Conservation (phyloP, 2,888 invertebrate species). For the Stenolophus ochropezus region DNA sequence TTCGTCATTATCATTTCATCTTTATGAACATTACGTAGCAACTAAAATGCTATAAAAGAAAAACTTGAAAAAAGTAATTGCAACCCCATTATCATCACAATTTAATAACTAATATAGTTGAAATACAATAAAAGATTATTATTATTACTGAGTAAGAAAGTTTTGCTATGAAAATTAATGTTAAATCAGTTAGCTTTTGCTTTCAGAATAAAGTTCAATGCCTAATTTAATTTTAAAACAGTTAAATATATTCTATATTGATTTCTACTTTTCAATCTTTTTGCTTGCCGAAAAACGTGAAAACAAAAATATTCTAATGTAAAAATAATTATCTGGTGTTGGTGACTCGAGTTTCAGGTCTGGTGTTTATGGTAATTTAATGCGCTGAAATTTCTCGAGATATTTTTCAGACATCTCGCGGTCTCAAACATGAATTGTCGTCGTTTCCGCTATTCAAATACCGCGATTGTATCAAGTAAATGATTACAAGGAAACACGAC, state of each 20-base stretch:
- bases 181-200: too few relatives aligned
- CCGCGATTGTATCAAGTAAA: slow-evolving; percentile 48
- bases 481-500: slow-evolving; percentile 41
- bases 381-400: slow-evolving; percentile 8
- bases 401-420: slow-evolving; percentile 20
- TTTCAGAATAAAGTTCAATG: too few relatives aligned
- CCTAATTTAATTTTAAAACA: not conserved
- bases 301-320: slow-evolving; percentile 17
- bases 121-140: too few relatives aligned
- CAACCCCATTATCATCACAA: too few relatives aligned
- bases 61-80: too few relatives aligned
- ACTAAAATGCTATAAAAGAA: too few relatives aligned
- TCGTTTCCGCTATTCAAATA: slow-evolving; percentile 40
- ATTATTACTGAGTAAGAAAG: too few relatives aligned
- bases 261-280: not conserved
- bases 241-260: not conserved
- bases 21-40: too few relatives aligned
- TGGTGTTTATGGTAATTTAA: slow-evolving; percentile 38
- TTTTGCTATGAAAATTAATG: too few relatives aligned
- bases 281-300: not conserved
- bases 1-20: too few relatives aligned
- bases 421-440: slow-evolving; percentile 36
- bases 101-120: too few relatives aligned
- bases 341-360: not conserved
- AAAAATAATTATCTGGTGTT: not conserved